Conservation (phyloP, 2,797 vertebrate genomes). For the Percopsis omiscomaycus region DNA sequence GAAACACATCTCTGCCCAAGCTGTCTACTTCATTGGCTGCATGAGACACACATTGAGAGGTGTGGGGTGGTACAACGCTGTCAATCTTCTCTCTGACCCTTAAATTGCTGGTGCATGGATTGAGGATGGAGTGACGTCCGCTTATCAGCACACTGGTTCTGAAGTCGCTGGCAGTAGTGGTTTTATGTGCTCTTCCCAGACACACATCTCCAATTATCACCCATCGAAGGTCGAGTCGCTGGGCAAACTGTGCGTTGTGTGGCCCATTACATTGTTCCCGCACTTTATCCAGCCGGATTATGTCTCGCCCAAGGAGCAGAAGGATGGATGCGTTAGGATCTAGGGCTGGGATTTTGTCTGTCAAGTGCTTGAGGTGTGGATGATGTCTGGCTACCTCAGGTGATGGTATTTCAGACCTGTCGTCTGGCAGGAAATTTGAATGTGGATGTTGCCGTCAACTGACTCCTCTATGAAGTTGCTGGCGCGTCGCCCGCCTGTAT, state of each 20-base stretch:
- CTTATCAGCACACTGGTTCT: background rate
- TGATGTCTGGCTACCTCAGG: constrained; percentile 5
- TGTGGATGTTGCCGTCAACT: constrained; percentile 2
- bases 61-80: background rate
- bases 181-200: constrained; percentile 14
- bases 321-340: constrained; percentile 22
- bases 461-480: constrained; percentile 6
- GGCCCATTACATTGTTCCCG: constrained; percentile 4
- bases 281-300: constrained; percentile 6
- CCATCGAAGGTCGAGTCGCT: constrained; percentile 19
- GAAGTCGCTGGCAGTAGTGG: background rate
- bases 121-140: background rate
- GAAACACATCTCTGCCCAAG: constrained; percentile 11
- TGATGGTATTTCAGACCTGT: constrained; percentile 26
- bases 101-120: constrained; percentile 2
- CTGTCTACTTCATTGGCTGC: constrained; percentile 4
- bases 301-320: constrained; percentile 21
- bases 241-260: constrained; percentile 8
- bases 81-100: background rate
- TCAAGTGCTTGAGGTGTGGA: constrained; percentile 4
- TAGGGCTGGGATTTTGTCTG: constrained; percentile 15
- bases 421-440: constrained; percentile 15
- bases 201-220: constrained; percentile 21
- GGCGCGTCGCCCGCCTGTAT: background rate
- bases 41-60: background rate